Percentiles rank a stretch among this genome's conserved stretches.
phyloP scores from a whole-genome alignment of 2,797 vertebrate genomes.

The Pseudopleuronectes americanus region DNA sequence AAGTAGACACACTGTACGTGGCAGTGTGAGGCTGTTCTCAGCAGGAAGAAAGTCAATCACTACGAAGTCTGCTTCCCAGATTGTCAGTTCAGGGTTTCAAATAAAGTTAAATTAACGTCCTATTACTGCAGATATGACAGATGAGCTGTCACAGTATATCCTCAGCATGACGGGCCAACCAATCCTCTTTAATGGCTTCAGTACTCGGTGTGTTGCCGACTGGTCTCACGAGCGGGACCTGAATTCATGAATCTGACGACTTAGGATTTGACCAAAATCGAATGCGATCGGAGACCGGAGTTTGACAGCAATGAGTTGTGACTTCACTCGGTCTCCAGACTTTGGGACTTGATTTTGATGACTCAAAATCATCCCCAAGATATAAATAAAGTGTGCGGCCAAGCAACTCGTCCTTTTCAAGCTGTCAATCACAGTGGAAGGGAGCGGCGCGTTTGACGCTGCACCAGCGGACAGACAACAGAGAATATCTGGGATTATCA shows the following conservation, averaged over 20 bases:
- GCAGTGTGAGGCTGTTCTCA: not conserved
- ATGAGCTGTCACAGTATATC: slow-evolving; percentile 6
- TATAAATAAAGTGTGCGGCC: not conserved
- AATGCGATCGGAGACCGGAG: not conserved
- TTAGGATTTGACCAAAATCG: not conserved
- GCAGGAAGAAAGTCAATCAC: not conserved
- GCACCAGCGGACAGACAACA: not conserved
- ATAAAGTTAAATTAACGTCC: not conserved
- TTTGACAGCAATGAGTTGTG: slow-evolving; percentile 1
- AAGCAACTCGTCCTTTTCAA: not conserved
- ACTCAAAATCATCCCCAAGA: not conserved
- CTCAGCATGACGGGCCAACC: not conserved
- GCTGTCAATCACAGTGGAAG: not conserved
- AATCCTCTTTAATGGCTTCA: not conserved
- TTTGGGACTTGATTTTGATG: not conserved
- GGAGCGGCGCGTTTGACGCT: not conserved
- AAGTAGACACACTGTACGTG: slow-evolving; percentile 1
- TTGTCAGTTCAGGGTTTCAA: not conserved
- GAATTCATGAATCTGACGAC: not conserved
- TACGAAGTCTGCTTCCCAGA: not conserved
- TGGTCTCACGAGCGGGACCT: not conserved
- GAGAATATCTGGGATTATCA: not conserved
- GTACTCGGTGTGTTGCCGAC: not conserved
- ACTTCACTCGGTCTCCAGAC: not conserved
- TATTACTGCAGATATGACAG: not conserved